A percentile compares a stretch with the other conserved stretches of the same genome.
These are phyloP conservation scores for Poicephalus gulielmi DNA, from an alignment of 2,113 vertebrate species.

Conservation along the genomic window DNA sequence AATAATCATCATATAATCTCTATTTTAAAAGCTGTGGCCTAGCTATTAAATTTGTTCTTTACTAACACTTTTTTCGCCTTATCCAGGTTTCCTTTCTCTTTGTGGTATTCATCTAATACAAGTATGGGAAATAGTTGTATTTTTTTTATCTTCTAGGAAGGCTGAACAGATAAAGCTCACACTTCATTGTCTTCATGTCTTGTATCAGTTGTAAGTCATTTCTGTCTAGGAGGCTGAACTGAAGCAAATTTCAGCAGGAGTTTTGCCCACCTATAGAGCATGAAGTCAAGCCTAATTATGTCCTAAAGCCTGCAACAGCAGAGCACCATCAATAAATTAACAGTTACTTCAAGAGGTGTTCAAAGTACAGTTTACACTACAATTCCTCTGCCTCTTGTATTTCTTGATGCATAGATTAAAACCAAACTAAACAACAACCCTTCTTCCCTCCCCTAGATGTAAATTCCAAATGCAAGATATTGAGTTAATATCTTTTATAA, in stretches of 20 bases:
- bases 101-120: not conserved
- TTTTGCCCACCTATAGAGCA: not conserved
- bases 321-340: not conserved
- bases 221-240: not conserved
- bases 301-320: not conserved
- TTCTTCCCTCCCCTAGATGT: not conserved
- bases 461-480: not conserved
- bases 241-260: not conserved
- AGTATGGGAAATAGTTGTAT: not conserved
- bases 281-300: not conserved
- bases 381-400: not conserved
- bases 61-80: not conserved
- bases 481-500: not conserved
- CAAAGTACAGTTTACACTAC: not conserved
- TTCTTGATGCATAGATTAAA: not conserved
- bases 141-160: not conserved
- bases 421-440: not conserved
- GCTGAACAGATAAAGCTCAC: not conserved
- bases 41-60: not conserved
- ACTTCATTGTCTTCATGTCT: not conserved
- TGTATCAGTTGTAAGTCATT: not conserved
- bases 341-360: not conserved
- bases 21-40: not conserved
- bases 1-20: not conserved
- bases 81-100: not conserved